Percentiles rank a stretch among this genome's conserved stretches.
phyloP scores from a whole-genome alignment of 2,888 invertebrate species.

The Tyria jacobaeae region DNA sequence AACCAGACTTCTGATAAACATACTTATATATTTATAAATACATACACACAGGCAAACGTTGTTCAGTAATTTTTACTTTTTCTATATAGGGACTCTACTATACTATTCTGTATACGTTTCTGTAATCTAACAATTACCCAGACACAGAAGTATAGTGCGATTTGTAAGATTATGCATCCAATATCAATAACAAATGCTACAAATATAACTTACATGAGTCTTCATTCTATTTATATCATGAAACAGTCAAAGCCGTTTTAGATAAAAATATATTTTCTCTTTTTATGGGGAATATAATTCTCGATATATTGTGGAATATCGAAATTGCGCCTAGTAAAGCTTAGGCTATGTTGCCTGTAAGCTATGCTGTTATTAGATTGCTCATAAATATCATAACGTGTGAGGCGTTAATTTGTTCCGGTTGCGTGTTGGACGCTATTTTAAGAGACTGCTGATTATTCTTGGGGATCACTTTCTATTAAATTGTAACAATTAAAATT shows the following conservation, averaged over 20 bases:
- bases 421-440: conserved; percentile 23
- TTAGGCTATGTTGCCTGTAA: conserved; percentile 28
- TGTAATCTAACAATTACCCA: too few relatives aligned
- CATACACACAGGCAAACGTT: too few relatives aligned
- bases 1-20: too few relatives aligned
- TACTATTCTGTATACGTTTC: too few relatives aligned
- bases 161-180: too few relatives aligned
- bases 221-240: not conserved
- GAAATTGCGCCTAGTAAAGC: conserved; percentile 24
- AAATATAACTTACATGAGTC: not conserved
- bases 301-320: conserved; percentile 22
- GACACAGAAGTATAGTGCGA: too few relatives aligned
- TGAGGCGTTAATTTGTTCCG: conserved; percentile 49
- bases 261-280: not conserved
- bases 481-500: not conserved
- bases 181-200: too few relatives aligned
- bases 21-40: too few relatives aligned
- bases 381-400: conserved; percentile 41
- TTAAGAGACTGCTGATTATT: conserved; percentile 22
- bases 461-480: conserved; percentile 17
- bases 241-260: not conserved
- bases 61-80: too few relatives aligned
- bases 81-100: too few relatives aligned
- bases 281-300: conserved; percentile 6
- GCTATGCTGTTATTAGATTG: conserved; percentile 44